Base-by-base conservation (phyloP, 2,888 invertebrate genomes). In the Mythimna impura region DNA sequence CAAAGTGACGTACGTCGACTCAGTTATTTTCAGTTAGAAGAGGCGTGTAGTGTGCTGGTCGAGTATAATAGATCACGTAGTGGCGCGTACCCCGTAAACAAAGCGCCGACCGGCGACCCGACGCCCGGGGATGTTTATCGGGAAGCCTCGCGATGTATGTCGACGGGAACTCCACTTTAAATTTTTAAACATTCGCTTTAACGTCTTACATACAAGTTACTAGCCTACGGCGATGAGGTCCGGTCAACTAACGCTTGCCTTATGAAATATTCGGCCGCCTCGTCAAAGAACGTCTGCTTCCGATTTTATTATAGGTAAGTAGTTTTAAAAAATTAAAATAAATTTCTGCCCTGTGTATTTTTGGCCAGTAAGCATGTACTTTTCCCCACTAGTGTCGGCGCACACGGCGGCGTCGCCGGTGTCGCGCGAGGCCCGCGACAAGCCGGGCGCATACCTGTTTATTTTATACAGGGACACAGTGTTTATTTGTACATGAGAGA, bases 61-160 rank as follows among this genome's bases (percentile, higher is more conserved):
- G 74, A 76, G 77, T 81, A 86, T 86, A 90, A 91, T 91, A 87
- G 82, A 89, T 91, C 90, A 89, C 86, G 84, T 85, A 85, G 86
- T 77, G 83, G 86, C 73, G 81, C 81, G 80, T 84, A 87, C 77
- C 88, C 88, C 87, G 89, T 91, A 93, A 93, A 93, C 90, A 91
- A 91, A 90, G 87, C 88, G 85, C 86, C 83, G 85, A 79, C 81
- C 81, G 84, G 83, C 84, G 85, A 87, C 88, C 83, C 87, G 90
- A 89, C 91, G 90, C 91, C 91, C 92, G 91, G 91, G 92, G 93
- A 93, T 93, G 91, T 93, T 94, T 94, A 94, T 94, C 93, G 90
- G 89, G 87, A 89, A 89, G 88, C 84, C 87, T 86, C 87, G 87
- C 92, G 87, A 92, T 92, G 88, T 90, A 92, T 91, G 92, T 87